Conservation (phyloP, 2,113 vertebrate species). For the Notothenia coriiceps region DNA sequence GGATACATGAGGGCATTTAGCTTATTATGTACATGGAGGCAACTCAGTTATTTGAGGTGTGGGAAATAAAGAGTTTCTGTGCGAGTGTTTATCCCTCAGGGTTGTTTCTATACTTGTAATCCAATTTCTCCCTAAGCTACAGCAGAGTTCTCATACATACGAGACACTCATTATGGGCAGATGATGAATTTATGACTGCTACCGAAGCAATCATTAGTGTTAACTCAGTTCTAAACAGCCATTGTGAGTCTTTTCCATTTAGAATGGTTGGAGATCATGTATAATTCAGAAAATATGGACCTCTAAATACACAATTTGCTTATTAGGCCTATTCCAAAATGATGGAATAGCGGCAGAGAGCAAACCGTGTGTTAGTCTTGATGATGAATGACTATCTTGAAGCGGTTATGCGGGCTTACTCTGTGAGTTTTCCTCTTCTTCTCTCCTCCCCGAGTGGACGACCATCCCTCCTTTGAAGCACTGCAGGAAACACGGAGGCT, state of each 20-base stretch:
- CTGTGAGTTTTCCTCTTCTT: slow-evolving; percentile 96
- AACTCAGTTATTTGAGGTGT: neutral
- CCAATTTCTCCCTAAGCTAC: neutral
- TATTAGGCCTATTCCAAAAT: neutral
- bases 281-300: neutral
- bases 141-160: neutral
- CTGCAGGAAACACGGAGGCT: slow-evolving; percentile 96
- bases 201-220: neutral
- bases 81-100: neutral
- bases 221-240: neutral
- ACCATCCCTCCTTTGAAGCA: slow-evolving; percentile 98
- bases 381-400: neutral
- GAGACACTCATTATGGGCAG: neutral
- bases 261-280: no score
- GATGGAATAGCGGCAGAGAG: neutral
- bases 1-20: neutral
- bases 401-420: slow-evolving; percentile 80
- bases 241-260: neutral
- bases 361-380: neutral
- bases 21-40: neutral
- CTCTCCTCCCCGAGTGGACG: slow-evolving; percentile 93
- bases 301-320: neutral
- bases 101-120: neutral
- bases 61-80: neutral
- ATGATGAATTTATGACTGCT: neutral